Conservation (phyloP, 2,797 vertebrate species). For the Sebastes goodei region DNA sequence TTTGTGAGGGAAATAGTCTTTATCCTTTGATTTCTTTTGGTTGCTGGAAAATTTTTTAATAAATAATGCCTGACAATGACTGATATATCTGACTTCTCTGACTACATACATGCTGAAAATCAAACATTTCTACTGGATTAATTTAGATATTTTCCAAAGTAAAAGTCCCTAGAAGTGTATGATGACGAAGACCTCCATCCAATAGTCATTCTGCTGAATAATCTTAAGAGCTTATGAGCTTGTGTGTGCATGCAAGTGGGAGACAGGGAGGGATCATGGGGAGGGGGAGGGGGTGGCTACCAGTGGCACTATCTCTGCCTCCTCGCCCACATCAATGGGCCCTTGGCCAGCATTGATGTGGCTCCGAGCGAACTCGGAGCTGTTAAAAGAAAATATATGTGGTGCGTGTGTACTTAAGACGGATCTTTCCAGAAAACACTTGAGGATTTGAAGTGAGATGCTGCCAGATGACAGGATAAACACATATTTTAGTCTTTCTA, state of each 20-base stretch:
- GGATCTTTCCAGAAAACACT: slow-evolving; percentile 44
- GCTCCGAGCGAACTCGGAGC: slow-evolving; percentile 63
- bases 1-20: too few species aligned
- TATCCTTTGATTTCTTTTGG: too few species aligned
- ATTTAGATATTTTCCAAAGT: too few species aligned
- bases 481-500: not conserved
- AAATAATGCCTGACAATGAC: too few species aligned
- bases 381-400: slow-evolving; percentile 71
- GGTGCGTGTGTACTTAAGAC: slow-evolving; percentile 9
- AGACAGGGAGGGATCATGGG: too few species aligned
- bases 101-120: too few species aligned
- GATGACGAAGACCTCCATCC: not conserved
- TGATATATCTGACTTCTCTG: too few species aligned
- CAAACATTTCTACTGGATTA: rapidly evolving
- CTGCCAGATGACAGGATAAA: slow-evolving; percentile 48
- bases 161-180: too few species aligned
- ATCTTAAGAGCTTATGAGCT: slow-evolving; percentile 21
- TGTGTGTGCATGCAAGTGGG: not conserved
- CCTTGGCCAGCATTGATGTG: slow-evolving; percentile 64
- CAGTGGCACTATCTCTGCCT: slow-evolving; percentile 37
- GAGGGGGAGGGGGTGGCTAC: too few species aligned
- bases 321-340: slow-evolving; percentile 58
- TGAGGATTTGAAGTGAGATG: slow-evolving; percentile 29
- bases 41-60: too few species aligned
- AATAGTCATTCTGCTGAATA: slow-evolving; percentile 37